Conservation (phyloP, 2,888 invertebrate species). For the Macaria liturata region DNA sequence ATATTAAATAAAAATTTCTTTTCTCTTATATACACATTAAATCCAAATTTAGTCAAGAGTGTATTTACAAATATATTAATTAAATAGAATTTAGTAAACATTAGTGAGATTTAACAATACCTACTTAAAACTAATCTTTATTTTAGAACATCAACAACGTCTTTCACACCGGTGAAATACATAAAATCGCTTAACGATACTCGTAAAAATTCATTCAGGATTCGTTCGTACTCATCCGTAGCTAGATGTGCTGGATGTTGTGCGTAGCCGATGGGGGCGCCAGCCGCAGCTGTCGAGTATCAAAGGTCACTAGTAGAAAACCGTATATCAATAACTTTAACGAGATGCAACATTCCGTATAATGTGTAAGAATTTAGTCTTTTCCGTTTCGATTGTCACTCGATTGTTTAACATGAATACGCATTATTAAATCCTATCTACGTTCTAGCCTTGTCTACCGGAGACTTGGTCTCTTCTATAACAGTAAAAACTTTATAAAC, state of each 20-base stretch:
- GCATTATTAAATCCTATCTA: conserved; percentile 76
- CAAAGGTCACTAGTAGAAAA: conserved; percentile 63
- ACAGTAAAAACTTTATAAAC: conserved; percentile 75
- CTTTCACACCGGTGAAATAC: conserved; percentile 76
- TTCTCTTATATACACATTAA: conserved; percentile 83
- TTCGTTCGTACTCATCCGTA: conserved; percentile 43
- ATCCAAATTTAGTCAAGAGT: conserved; percentile 80
- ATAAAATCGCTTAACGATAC: conserved; percentile 66
- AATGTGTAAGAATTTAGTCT: conserved; percentile 80
- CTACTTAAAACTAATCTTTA: conserved; percentile 72
- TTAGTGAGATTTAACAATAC: conserved; percentile 83
- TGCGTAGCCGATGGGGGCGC: conserved; percentile 14
- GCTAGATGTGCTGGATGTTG: too few species aligned
- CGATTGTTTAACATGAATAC: conserved; percentile 74
- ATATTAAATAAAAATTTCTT: conserved; percentile 79
- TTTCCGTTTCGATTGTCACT: conserved; percentile 81
- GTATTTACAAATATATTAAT: conserved; percentile 84
- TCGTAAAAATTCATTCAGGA: conserved; percentile 65
- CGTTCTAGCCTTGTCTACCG: conserved; percentile 76
- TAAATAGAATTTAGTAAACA: conserved; percentile 84
- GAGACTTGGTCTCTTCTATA: conserved; percentile 76
- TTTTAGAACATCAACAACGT: conserved; percentile 81
- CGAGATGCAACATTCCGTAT: conserved; percentile 78
- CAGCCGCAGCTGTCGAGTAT: conserved; percentile 47
- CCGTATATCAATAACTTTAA: conserved; percentile 73